Conservation (phyloP, 2,797 vertebrate genomes). For the Lepilemur ruficaudatus region DNA sequence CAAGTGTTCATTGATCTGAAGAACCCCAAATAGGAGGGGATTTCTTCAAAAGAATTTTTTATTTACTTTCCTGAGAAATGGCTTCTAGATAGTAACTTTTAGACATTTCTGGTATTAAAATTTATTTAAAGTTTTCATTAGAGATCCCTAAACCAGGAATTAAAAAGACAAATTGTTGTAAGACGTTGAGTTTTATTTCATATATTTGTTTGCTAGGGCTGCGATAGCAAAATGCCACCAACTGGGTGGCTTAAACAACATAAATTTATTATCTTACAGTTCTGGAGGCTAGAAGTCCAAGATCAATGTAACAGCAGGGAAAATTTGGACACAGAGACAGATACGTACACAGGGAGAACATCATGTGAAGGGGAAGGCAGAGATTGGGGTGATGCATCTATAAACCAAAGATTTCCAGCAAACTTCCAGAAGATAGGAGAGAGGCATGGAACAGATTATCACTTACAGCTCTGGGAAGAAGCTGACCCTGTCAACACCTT, state of each 20-base stretch:
- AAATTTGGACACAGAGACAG: background rate
- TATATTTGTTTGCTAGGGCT: background rate
- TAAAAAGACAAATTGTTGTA: background rate
- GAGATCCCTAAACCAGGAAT: background rate
- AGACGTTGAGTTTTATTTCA: background rate
- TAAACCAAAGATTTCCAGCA: background rate
- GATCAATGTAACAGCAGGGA: background rate
- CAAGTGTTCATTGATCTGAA: background rate
- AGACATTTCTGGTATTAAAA: background rate
- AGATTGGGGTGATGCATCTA: background rate
- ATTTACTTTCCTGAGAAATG: background rate
- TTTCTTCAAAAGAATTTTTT: background rate
- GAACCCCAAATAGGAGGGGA: background rate
- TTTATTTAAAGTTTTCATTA: background rate
- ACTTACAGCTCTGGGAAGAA: background rate
- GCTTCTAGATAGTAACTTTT: background rate
- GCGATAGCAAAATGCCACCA: background rate
- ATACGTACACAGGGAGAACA: accelerated
- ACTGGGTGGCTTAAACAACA: background rate
- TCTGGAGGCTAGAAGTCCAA: background rate
- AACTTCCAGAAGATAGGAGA: background rate
- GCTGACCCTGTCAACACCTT: too few relatives aligned
- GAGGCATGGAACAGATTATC: background rate
- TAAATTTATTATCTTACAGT: background rate
- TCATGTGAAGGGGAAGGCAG: background rate